A percentile compares a stretch with the other conserved stretches of the same genome.
These are phyloP conservation scores for Aleiodes testaceus DNA, from an alignment of 2,888 invertebrate genomes.

Conservation along the genomic window DNA sequence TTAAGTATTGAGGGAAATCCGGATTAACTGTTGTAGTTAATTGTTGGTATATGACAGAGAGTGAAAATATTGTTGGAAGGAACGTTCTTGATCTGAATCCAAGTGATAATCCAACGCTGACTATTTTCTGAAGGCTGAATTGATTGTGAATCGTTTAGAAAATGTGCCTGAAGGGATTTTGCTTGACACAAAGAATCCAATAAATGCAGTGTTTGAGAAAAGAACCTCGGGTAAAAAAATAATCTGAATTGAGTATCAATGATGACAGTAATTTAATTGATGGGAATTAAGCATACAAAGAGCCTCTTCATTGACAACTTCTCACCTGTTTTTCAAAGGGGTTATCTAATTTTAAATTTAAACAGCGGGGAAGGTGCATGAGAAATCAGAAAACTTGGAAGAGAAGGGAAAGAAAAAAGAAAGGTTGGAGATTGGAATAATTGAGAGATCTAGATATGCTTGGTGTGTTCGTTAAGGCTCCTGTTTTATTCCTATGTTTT, in stretches of 20 bases:
- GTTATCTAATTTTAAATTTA: no score
- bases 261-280: no score
- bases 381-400: not conserved
- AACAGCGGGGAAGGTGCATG: not conserved
- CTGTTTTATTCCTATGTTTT: slow-evolving; percentile 3
- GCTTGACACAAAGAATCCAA: no score
- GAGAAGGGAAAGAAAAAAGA: slow-evolving; percentile 29
- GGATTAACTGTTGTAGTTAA: slow-evolving; percentile 6
- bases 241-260: no score
- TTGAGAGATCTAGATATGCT: slow-evolving; percentile 57
- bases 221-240: no score
- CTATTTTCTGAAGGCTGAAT: not conserved
- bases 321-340: no score
- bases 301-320: no score
- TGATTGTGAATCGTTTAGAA: no score
- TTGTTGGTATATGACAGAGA: not conserved
- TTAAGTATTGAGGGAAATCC: slow-evolving; percentile 12
- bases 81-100: slow-evolving; percentile 18
- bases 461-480: slow-evolving; percentile 23
- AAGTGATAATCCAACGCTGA: slow-evolving; percentile 8
- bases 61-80: no score
- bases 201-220: no score
- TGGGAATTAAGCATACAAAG: no score
- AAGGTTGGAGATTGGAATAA: slow-evolving; percentile 54
- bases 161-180: no score